Evolutionary conservation across 2,888 invertebrate genomes (phyloP), one percentile per base, ranked within the genome.

Genomic region (Spatulosminthurus flaviceps): DNA sequence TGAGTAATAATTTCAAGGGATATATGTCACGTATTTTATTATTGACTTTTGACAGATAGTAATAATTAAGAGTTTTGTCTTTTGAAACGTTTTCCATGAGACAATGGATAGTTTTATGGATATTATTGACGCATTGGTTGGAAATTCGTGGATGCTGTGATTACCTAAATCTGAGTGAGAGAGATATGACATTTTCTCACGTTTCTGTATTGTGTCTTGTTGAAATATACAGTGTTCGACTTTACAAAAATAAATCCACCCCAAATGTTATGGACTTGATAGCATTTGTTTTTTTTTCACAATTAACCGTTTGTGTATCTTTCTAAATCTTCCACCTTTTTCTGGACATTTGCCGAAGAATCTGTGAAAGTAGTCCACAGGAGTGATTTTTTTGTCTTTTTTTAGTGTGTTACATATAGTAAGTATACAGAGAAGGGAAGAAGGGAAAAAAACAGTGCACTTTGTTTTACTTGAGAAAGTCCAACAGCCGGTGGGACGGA

Each of bases 341-440:
- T 29, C 69, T 69, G 69, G 69, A 69, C 28, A 29, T n/a, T 28
- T 69, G 69, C 69, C 69, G 28, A 69, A 29, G 28, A 69, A 34
- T 21, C 21, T 69, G 34, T 9, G 16, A 69, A 69, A 69, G 69
- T 69, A 69, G 69, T 69, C 28, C 69, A 64, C 51, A 51, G 51
- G 51, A n/a, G 16, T 51, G 41, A 7, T 41, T 13, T 41, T 41
- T 9, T 41, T 7, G 41, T n/a, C n/a, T n/a, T n/a, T n/a, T n/a
- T n/a, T n/a, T n/a, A n/a, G n/a, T n/a, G n/a, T n/a, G n/a, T n/a
- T n/a, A n/a, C n/a, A n/a, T n/a, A n/a, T n/a, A n/a, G n/a, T n/a
- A n/a, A n/a, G n/a, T n/a, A n/a, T n/a, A n/a, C n/a, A n/a, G n/a
- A n/a, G n/a, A n/a, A n/a, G n/a, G n/a, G n/a, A n/a, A n/a, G n/a